These are phyloP conservation scores for Accipiter cooperii DNA, from an alignment of 2,113 vertebrate genomes.

Conservation along the genomic window DNA sequence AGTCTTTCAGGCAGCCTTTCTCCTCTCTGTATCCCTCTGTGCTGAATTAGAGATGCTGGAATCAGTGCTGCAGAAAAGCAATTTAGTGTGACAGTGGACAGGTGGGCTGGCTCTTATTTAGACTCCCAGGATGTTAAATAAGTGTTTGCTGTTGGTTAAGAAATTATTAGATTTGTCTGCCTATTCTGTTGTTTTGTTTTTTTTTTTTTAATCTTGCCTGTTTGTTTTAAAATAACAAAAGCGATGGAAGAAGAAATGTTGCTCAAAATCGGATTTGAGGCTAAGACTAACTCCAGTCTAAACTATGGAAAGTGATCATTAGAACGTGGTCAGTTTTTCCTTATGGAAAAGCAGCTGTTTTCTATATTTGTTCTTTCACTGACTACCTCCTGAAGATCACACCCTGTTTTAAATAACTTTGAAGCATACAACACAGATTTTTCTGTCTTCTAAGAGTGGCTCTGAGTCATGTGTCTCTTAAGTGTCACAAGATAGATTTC, in stretches of 20 bases:
- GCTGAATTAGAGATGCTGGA: slow-evolving; percentile 14
- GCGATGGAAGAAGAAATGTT: not conserved
- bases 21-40: not conserved
- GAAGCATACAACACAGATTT: not conserved
- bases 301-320: not conserved
- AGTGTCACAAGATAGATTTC: not conserved
- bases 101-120: not conserved
- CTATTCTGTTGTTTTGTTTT: not conserved
- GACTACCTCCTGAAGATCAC: not conserved
- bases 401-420: not conserved
- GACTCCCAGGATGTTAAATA: not conserved
- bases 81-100: not conserved
- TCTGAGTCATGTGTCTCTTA: not conserved
- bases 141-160: not conserved
- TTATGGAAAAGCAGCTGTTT: not conserved
- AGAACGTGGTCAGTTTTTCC: not conserved
- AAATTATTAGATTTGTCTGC: not conserved
- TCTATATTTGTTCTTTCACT: not conserved
- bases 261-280: not conserved
- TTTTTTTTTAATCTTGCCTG: not conserved
- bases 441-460: not conserved
- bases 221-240: not conserved
- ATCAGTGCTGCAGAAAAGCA: not conserved
- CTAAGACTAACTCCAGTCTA: not conserved
- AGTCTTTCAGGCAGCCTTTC: not conserved